These are phyloP conservation scores for Neofelis nebulosa DNA, from an alignment of 2,113 vertebrate genomes.

Conservation along the genomic window DNA sequence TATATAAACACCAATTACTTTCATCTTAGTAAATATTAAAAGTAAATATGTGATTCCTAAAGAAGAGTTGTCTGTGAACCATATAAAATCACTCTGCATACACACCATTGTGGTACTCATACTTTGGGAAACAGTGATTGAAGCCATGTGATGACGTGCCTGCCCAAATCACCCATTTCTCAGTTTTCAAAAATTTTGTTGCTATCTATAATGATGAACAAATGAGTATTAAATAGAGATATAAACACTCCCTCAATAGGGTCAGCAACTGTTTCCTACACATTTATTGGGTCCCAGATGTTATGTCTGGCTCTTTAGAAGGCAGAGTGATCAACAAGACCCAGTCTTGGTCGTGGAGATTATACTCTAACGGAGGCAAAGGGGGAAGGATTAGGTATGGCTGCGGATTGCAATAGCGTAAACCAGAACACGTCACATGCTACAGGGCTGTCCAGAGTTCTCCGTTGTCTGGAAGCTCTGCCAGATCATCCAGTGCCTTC, in stretches of 20 bases:
- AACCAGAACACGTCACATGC: accelerated
- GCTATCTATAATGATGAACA: neutral
- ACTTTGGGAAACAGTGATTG: neutral
- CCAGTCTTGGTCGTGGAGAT: neutral
- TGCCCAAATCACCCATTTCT: neutral
- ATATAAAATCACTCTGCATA: neutral
- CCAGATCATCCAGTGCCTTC: neutral
- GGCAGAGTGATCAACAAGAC: neutral
- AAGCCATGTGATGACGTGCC: neutral
- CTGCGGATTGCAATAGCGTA: too few species aligned
- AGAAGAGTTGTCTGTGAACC: neutral
- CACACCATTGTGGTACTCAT: neutral
- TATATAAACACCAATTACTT: neutral
- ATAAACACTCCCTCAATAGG: neutral
- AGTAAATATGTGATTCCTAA: neutral
- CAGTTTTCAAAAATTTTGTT: neutral
- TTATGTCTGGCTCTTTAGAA: neutral
- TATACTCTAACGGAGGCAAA: neutral
- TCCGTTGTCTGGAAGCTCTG: too few species aligned
- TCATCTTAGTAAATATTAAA: constrained; percentile 3
- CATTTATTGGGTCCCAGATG: neutral
- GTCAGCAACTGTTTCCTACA: neutral
- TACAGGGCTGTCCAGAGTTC: neutral
- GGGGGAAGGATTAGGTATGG: neutral
- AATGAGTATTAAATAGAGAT: neutral